Base-by-base conservation (phyloP, 1,140 invertebrate species). In the Pseudachorutes palmiensis region DNA sequence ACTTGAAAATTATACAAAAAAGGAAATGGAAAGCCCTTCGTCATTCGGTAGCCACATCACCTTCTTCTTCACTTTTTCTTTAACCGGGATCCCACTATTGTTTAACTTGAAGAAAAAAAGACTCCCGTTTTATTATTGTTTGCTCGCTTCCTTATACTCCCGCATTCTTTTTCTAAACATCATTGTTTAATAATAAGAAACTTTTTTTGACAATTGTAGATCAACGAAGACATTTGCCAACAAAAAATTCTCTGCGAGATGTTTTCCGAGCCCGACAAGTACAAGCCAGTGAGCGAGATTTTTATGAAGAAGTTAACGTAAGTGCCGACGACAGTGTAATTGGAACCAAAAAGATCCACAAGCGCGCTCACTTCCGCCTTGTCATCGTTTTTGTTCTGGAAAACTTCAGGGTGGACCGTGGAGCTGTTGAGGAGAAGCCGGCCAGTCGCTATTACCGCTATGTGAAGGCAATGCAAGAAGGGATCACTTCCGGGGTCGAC, bases 191-290 rank as follows among this genome's bases (percentile, higher is more conserved):
- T 45, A 45, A 45, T 12, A 45, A 45, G 19, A 45, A 45, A 45
- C 36, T 45, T 45, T 62, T 1, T n/a, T n/a, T n/a, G n/a, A 31
- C 29, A 63, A 33, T 66, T 65, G 0, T 67, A 77, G 76, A 69
- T 77, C 29, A 71, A 72, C 2, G 72, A 72, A 22, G 69, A 77
- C 51, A 65, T 73, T 33, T 77, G 76, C 60, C 76, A 77, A 65
- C 74, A 76, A 62, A 64, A 73, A n/a, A 68, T 77, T 0, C 33
- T 77, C 1, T 77, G 76, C 45, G 76, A 77, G 58, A 62, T 77
- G 33, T 70, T 76, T 1, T 60, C 75, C 0, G 73, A 76, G 12
- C 72, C 76, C 16, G 75, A 76, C 28, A 72, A 66, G 19, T 77
- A 72, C 66, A 70, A 70, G n/a, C 76, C 76, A 1, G 65, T 77